Base-by-base conservation (phyloP, 1,140 invertebrate species). In the Aricia agestis region DNA sequence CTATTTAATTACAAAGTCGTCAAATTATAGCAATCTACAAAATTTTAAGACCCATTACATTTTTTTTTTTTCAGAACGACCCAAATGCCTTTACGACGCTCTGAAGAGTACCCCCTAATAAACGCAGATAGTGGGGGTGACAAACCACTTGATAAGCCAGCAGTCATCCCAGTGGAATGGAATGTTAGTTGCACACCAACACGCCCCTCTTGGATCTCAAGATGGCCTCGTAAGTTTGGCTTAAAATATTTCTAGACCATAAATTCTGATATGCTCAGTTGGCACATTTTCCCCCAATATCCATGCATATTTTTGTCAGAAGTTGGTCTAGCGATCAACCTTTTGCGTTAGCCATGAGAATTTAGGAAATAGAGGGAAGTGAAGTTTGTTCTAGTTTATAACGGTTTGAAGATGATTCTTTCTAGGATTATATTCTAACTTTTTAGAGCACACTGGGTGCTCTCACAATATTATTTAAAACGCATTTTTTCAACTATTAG, bases 191-290 rank as follows among this genome's bases (percentile, higher is more conserved):
- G 80, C 71, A 42, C 78, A 15, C 76, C 81, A 9, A 85, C 82
- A 71, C 76, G 79, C 25, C 42, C 13, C 42, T 80, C 81, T 0
- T 85, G 83, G 81, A 67, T 76, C 18, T 73, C 77, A 59, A 78
- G 85, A 41, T 89, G 84, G 84, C 86, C 86, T 58, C 85, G 86
- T 89, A 59, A 77, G 70, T 69, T 41, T 73, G 45, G 7, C 5
- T 59, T 11, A n/a, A 17, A 36, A 11, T 36, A 13, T 13, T 69
- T 58, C 5, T 67, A 7, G 13, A 17, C 25, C n/a, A n/a, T n/a
- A n/a, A n/a, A n/a, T n/a, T n/a, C n/a, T n/a, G n/a, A n/a, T n/a
- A n/a, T n/a, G n/a, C n/a, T n/a, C n/a, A n/a, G n/a, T n/a, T n/a
- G n/a, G n/a, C n/a, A n/a, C n/a, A n/a, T n/a, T n/a, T n/a, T n/a